Evolutionary conservation across 1,140 invertebrate genomes (phyloP), one percentile per base, ranked within the genome.

Genomic region (Polyergus mexicanus): DNA sequence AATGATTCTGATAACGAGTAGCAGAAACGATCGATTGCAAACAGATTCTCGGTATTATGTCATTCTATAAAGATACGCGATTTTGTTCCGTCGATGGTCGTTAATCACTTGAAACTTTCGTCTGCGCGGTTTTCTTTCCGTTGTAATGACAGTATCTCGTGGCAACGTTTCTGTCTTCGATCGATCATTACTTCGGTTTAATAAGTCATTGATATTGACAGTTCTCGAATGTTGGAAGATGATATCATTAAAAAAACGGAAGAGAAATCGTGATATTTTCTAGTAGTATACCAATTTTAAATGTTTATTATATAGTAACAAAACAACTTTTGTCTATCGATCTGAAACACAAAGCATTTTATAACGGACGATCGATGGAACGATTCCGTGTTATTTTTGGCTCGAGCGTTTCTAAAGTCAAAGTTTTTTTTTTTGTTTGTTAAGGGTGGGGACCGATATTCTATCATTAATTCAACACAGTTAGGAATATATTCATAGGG

Each of bases 151-250:
- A 19, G 10, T 35, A 58, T 54, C 65, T 32, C 76, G 13, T 16
- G 25, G n/a, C 51, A 60, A 60, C 25, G 25, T 60, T 60, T 74
- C 78, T 47, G 38, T 32, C 68, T 32, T 19, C 13, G 22, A 32
- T 25, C 68, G 54, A 38, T 62, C 78, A 47, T 74, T 60, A 72
- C 60, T 2, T 66, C 44, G 62, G 41, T 25, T 83, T 83, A 83
- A 83, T 74, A 38, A 83, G 68, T 83, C 68, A 83, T 74, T 47
- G 78, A 83, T 83, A 83, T 83, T 41, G 78, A 83, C 78, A 83
- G 68, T 11, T 60, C 56, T 74, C 25, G 54, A 44, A 81, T 72
- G 8, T 54, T 51, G 25, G 44, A 83, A 83, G 78, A 74, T 74
- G 68, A 83, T 74, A 47, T 51, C 47, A 51, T 83, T 25, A 38